phyloP scores from a whole-genome alignment of 2,888 invertebrate species.

The Emesis furor region DNA sequence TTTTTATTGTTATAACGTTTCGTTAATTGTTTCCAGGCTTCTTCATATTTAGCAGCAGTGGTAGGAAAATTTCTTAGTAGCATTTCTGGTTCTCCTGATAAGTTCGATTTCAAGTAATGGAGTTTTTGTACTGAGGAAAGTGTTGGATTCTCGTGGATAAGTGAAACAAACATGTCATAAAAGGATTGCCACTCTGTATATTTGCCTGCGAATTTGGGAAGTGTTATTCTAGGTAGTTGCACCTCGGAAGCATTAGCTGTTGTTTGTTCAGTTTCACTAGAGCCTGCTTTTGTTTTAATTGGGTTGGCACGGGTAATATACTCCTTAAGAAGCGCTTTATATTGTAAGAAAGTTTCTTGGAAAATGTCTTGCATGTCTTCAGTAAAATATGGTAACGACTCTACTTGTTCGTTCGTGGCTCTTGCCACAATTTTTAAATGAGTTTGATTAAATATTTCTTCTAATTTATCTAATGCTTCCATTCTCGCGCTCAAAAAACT shows the following conservation, averaged over 20 bases:
- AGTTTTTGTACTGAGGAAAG: slow-evolving; percentile 64
- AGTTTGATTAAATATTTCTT: slow-evolving; percentile 30
- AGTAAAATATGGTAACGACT: slow-evolving; percentile 2
- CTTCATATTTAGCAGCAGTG: slow-evolving; percentile 61
- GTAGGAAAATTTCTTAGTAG: slow-evolving; percentile 61
- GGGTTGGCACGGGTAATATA: not conserved
- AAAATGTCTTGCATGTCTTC: slow-evolving; percentile 20
- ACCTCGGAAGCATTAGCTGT: slow-evolving; percentile 32
- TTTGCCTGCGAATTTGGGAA: slow-evolving; percentile 63
- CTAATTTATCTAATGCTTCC: slow-evolving; percentile 34
- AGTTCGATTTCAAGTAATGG: slow-evolving; percentile 67
- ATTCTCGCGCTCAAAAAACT: slow-evolving; percentile 31
- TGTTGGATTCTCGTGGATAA: slow-evolving; percentile 56
- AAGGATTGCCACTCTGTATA: slow-evolving; percentile 70
- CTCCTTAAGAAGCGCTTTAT: slow-evolving; percentile 27
- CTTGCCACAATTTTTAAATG: slow-evolving; percentile 16
- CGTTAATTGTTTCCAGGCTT: slow-evolving; percentile 62
- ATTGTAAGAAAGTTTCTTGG: slow-evolving; percentile 29
- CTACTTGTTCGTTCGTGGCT: not conserved
- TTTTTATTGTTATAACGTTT: slow-evolving; percentile 66
- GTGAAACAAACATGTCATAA: slow-evolving; percentile 60
- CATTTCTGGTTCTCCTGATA: slow-evolving; percentile 61
- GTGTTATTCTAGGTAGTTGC: slow-evolving; percentile 50
- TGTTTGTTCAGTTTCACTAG: not conserved
- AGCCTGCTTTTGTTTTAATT: not conserved